Evolutionary conservation across 2,797 vertebrate genomes (phyloP), one percentile per base, ranked within the genome.

Genomic region (Tragelaphus eurycerus): DNA sequence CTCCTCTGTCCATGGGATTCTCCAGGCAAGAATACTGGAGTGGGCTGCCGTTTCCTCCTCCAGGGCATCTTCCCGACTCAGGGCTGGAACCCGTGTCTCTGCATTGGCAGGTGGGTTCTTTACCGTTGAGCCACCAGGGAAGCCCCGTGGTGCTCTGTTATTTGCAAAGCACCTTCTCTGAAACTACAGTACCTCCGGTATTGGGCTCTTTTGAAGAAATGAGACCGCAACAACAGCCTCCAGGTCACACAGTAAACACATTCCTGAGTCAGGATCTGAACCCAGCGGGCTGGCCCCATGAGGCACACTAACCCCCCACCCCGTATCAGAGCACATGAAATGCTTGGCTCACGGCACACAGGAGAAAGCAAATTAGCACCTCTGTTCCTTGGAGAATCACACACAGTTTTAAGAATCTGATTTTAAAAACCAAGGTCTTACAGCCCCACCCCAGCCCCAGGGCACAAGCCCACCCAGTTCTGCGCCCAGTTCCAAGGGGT

Each of bases 31-130:
- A 23, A 13, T 2, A 1, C 19, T 71, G 19, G 67, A 25, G 11
- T 13, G 67, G 19, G 67, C 67, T 1, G 67, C 34, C 12, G 6
- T 34, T 17, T 11, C 64, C 67, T 38, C 67, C 67, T 74, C 34
- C 34, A 23, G 67, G 11, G 67, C 21, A 13, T 11, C 67, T 10
- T 38, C 19, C 34, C 0, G 19, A 38, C 34, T 34, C 34, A 3
- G 67, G 34, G 21, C 1, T 12, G 19, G 34, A 74, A 2, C 11
- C 59, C 67, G 3, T 0, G 11, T 0, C 5, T 74, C 21, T 2
- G 34, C 67, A 1, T 3, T 4, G 34, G 67, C 21, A 74, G 67
- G 34, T 6, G 3, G 11, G 34, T 7, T 25, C 67, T 4, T 25
- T 1, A 74, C 21, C 3, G 0, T 1, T 21, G 67, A 13, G 67